These are phyloP conservation scores for Pocillopora verrucosa DNA, from an alignment of 64 coral and sea anemone genomes.

Conservation along the genomic window DNA sequence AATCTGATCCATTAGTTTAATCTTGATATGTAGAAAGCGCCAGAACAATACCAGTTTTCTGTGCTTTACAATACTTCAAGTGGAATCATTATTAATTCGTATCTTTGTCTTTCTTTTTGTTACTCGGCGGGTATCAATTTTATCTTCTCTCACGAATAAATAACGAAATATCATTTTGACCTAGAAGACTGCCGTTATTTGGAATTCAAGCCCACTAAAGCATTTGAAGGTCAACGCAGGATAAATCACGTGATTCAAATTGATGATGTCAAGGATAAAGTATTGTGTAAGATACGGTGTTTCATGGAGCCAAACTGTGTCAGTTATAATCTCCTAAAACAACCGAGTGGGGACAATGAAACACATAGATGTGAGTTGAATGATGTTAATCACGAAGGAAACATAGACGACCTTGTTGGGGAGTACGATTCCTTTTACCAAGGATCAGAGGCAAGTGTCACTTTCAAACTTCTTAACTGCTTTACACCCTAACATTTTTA, in stretches of 20 bases:
- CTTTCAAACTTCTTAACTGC: too few species aligned
- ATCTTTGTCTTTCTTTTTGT: too few species aligned
- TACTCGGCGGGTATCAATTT: too few species aligned
- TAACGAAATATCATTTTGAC: too few species aligned
- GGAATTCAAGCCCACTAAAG: not conserved
- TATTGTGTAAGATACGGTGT: not conserved
- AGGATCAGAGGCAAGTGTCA: not conserved
- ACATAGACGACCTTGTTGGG: not conserved
- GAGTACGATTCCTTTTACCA: not conserved
- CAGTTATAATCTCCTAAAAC: not conserved
- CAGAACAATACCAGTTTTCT: too few species aligned
- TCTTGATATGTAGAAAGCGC: too few species aligned
- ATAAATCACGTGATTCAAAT: not conserved
- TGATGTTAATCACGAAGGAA: not conserved
- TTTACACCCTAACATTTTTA: too few species aligned
- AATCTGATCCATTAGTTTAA: too few species aligned
- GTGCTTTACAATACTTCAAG: too few species aligned
- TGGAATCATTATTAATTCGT: too few species aligned
- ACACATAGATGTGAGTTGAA: constrained; percentile 2
- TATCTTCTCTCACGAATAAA: too few species aligned
- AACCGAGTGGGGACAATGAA: not conserved
- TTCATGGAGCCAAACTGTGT: not conserved
- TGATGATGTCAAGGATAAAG: not conserved
- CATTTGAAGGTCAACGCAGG: not conserved
- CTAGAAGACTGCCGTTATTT: not conserved